Evolutionary conservation across 2,797 vertebrate species (phyloP).

Genomic region (Lophius americanus): DNA sequence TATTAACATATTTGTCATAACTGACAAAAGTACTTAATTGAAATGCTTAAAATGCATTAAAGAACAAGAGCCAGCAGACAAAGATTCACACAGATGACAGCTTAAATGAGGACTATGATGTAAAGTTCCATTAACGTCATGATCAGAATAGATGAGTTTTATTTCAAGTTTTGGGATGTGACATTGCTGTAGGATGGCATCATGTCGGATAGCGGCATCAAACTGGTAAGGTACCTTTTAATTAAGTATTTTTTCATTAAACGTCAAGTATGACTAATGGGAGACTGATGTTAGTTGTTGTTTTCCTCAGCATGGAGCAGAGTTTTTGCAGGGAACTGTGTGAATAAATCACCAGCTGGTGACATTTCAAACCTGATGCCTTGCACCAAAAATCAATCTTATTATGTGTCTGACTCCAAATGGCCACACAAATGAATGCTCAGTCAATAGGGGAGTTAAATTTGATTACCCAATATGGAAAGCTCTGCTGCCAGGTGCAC

Average conservation of each 20-base stretch:
- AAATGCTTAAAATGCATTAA: too few relatives aligned
- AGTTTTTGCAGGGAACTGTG: slow-evolving; percentile 36
- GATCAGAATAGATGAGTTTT: not conserved
- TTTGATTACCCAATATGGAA: slow-evolving; percentile 3
- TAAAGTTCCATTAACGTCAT: not conserved
- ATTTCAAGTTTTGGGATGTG: not conserved
- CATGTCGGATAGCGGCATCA: not conserved
- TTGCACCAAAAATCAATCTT: slow-evolving; percentile 29
- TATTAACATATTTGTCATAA: too few relatives aligned
- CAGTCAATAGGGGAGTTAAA: slow-evolving; percentile 11
- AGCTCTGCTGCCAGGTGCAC: slow-evolving; percentile 3
- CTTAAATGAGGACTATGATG: too few relatives aligned
- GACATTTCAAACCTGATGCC: slow-evolving; percentile 58
- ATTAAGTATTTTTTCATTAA: slow-evolving; percentile 30
- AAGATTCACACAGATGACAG: too few relatives aligned
- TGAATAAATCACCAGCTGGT: slow-evolving; percentile 51
- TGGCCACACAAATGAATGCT: slow-evolving; percentile 15
- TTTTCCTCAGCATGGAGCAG: slow-evolving; percentile 13
- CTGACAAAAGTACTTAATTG: too few relatives aligned
- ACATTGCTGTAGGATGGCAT: not conserved
- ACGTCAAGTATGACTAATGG: slow-evolving; percentile 26
- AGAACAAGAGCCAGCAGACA: too few relatives aligned
- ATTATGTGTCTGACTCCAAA: slow-evolving; percentile 20
- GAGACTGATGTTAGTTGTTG: slow-evolving; percentile 44
- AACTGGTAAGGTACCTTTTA: slow-evolving; percentile 33